phyloP scores from a whole-genome alignment of 1,140 invertebrate genomes.

The Eumaeus atala region DNA sequence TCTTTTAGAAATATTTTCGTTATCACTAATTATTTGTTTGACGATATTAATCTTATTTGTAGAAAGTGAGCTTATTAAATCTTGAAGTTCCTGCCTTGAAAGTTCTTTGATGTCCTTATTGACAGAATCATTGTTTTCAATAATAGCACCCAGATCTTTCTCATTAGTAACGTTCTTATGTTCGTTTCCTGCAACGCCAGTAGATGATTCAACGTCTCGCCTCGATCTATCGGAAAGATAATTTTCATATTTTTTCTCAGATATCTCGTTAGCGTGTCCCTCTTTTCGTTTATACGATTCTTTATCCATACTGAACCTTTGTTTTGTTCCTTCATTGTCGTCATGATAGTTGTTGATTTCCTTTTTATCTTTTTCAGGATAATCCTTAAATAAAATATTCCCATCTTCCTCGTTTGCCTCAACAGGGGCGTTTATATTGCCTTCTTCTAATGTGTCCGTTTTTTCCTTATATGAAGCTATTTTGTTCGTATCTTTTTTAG shows the following conservation, averaged over 20 bases:
- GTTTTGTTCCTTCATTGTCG: neutral
- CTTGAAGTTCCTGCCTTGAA: slow-evolving; percentile 49
- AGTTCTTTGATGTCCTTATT: slow-evolving; percentile 59
- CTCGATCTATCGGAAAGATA: too few species aligned
- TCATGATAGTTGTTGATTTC: neutral
- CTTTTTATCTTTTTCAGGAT: neutral
- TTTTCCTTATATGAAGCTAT: neutral
- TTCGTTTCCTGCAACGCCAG: neutral
- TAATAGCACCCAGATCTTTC: slow-evolving; percentile 21
- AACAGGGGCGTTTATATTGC: neutral
- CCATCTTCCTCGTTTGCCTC: slow-evolving; percentile 16
- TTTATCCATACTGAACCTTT: too few species aligned
- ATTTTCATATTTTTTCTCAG: too few species aligned
- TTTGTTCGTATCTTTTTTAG: too few species aligned
- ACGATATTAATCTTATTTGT: slow-evolving; percentile 55
- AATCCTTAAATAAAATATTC: slow-evolving; percentile 2
- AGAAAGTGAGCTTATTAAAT: slow-evolving; percentile 49
- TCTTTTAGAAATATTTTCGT: slow-evolving; percentile 43
- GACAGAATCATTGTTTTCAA: slow-evolving; percentile 44
- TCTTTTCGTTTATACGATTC: too few species aligned
- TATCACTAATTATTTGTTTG: slow-evolving; percentile 50
- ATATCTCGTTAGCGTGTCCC: too few species aligned
- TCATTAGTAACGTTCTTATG: slow-evolving; percentile 20
- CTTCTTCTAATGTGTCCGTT: slow-evolving; percentile 1
- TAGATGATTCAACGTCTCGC: slow-evolving; percentile 14